A percentile compares a stretch with the other conserved stretches of the same genome.
phyloP scores from a whole-genome alignment of 2,888 invertebrate genomes.

The Pandemis cinnamomeana region DNA sequence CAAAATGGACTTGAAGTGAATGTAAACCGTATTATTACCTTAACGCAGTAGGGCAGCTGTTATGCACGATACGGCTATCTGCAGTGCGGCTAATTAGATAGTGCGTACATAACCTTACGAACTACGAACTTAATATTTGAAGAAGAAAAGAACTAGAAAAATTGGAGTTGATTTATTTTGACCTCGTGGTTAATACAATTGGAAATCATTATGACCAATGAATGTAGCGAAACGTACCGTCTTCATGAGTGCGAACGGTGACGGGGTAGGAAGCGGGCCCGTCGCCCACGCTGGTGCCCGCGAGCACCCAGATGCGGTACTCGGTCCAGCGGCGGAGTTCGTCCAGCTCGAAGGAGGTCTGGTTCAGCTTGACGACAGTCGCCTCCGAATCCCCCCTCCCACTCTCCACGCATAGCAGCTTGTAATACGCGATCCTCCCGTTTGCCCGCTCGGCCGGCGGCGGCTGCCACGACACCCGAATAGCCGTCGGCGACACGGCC shows the following conservation, averaged over 20 bases:
- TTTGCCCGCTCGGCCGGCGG: constrained; percentile 96
- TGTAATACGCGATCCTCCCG: constrained; percentile 97
- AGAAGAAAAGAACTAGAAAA: background rate
- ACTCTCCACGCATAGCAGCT: constrained; percentile 94
- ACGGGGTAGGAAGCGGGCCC: constrained; percentile 97
- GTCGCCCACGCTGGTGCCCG: constrained; percentile 98
- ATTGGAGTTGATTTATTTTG: constrained; percentile 16
- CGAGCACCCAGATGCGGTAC: constrained; percentile 98
- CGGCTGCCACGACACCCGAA: constrained; percentile 96
- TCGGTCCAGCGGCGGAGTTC: constrained; percentile 97
- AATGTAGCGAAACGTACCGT: constrained; percentile 92
- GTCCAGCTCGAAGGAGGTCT: constrained; percentile 92
- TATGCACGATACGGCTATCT: no score
- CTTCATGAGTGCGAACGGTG: constrained; percentile 97
- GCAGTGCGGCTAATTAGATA: no score
- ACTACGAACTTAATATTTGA: background rate
- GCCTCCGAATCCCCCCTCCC: constrained; percentile 94
- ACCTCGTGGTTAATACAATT: constrained; percentile 15
- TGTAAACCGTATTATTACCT: no score
- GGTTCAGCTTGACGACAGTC: constrained; percentile 90
- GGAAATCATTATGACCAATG: constrained; percentile 11
- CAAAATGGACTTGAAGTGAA: no score
- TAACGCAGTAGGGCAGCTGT: no score
- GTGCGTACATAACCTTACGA: background rate
- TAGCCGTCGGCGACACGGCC: constrained; percentile 94